Evolutionary conservation across 1,140 invertebrate genomes (phyloP), one percentile per base, ranked within the genome.

Genomic region (Temnothorax nylanderi): DNA sequence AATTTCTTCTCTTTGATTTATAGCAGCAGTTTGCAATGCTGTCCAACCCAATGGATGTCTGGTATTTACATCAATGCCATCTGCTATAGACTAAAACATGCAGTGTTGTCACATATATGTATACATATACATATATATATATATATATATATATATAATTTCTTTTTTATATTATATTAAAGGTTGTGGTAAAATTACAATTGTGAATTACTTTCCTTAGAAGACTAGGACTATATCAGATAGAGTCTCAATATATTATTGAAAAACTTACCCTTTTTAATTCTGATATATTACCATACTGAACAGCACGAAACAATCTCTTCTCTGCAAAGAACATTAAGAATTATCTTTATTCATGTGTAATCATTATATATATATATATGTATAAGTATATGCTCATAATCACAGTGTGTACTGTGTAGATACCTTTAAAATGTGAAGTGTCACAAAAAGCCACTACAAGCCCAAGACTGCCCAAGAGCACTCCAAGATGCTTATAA

Each of bases 21-120:
- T 97, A 41, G 97, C 97, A 77, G 98, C 98, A 67, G 97, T 96
- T 95, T 98, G 98, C 49, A 99, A 95, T 16, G 98, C 96, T 65
- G 98, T 98, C 98, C 98, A 99, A 54, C 98, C 98, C 47, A 98
- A 95, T 21, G 95, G 85, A 95, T 98, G 98, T 2, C 97, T 95
- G 67, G 89, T 87, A 95, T 98, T 97, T 8, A 97, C 95, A 93
- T 97, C 95, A 54, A 96, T 93, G 16, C 95, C 95, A 65, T 93
- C 92, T 5, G 91, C 77, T 69, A 94, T 37, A 72, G 88, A 88
- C 94, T 95, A 54, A 8, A 65, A 88, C 78, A 78, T 41, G 85
- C 1, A 34, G 0, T 21, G 26, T 13, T 32, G 26, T 26, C 26
- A 8, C 26, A 26, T 26, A 26, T 26, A 26, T n/a, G n/a, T 26